These are phyloP conservation scores for Drosophila bipectinata DNA, from an alignment of 1,140 invertebrate genomes.

Conservation along the genomic window DNA sequence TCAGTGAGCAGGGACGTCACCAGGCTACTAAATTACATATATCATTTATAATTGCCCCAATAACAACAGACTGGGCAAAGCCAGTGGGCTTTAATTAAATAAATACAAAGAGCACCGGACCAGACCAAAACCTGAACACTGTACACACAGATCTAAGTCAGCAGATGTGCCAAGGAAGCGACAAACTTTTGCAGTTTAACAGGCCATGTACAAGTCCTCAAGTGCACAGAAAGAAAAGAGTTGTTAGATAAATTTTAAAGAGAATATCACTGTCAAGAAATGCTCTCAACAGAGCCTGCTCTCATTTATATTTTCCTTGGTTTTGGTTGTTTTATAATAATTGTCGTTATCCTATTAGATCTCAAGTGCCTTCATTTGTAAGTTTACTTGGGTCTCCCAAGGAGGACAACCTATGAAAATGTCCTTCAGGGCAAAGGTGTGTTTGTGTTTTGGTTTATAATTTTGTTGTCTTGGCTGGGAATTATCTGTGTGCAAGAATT, in stretches of 20 bases:
- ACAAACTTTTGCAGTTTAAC: constrained; percentile 45
- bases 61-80: constrained; percentile 46
- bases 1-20: constrained; percentile 27
- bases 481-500: constrained; percentile 65
- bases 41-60: constrained; percentile 76
- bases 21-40: constrained; percentile 67
- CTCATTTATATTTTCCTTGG: not conserved
- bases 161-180: constrained; percentile 47
- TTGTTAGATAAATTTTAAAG: not conserved
- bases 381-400: constrained; percentile 50
- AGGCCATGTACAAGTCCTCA: constrained; percentile 21
- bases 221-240: not conserved
- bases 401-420: constrained; percentile 15
- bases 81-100: constrained; percentile 69
- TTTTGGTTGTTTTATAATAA: not conserved
- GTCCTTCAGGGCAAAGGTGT: constrained; percentile 29
- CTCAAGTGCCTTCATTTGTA: constrained; percentile 47
- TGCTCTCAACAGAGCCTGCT: too few species aligned
- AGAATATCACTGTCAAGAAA: too few species aligned
- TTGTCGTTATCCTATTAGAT: too few species aligned
- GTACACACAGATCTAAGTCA: constrained; percentile 27
- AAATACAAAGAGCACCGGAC: constrained; percentile 33
- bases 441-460: constrained; percentile 53
- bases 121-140: constrained; percentile 39
- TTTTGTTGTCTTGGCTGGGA: constrained; percentile 50